Evolutionary conservation across 2,113 vertebrate genomes (phyloP).

Genomic region (Amphiprion percula): DNA sequence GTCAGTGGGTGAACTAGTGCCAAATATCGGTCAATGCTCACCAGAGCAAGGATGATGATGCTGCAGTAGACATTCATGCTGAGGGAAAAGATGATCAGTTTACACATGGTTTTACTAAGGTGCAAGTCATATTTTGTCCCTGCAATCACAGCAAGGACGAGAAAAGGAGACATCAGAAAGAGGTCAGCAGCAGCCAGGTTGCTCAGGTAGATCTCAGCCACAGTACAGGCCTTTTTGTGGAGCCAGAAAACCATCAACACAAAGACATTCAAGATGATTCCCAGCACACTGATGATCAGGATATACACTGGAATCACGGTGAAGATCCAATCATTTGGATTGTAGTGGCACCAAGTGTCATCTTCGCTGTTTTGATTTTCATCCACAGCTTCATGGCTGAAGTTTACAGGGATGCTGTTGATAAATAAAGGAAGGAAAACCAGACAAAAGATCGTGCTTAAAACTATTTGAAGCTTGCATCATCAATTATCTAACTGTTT

Average conservation of each 20-base stretch:
- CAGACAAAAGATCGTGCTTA: background rate
- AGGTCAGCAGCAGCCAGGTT: slow-evolving; percentile 90
- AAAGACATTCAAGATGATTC: slow-evolving; percentile 87
- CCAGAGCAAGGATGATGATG: slow-evolving; percentile 89
- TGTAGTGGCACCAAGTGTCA: background rate
- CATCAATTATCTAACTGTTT: too few species aligned
- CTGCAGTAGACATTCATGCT: slow-evolving; percentile 88
- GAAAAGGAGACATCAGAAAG: slow-evolving; percentile 83
- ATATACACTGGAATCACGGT: slow-evolving; percentile 84
- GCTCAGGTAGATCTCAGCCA: slow-evolving; percentile 91
- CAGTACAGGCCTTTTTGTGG: slow-evolving; percentile 88
- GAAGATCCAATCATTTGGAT: slow-evolving; percentile 65
- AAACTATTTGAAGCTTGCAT: too few species aligned
- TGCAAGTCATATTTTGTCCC: slow-evolving; percentile 84
- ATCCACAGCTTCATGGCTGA: rapidly evolving
- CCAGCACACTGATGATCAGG: slow-evolving; percentile 84
- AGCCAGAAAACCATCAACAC: slow-evolving; percentile 88
- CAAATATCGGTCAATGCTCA: slow-evolving; percentile 91
- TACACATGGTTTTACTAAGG: slow-evolving; percentile 87
- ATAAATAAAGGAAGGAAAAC: slow-evolving; percentile 2
- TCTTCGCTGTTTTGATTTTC: slow-evolving; percentile 35
- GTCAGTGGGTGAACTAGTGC: slow-evolving; percentile 90
- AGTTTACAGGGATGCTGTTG: slow-evolving; percentile 1
- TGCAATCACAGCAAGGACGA: slow-evolving; percentile 89
- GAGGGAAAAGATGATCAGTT: slow-evolving; percentile 78